Evolutionary conservation across 2,113 vertebrate species (phyloP), one percentile per base, ranked within the genome.

Genomic region (Scytalopus superciliaris): DNA sequence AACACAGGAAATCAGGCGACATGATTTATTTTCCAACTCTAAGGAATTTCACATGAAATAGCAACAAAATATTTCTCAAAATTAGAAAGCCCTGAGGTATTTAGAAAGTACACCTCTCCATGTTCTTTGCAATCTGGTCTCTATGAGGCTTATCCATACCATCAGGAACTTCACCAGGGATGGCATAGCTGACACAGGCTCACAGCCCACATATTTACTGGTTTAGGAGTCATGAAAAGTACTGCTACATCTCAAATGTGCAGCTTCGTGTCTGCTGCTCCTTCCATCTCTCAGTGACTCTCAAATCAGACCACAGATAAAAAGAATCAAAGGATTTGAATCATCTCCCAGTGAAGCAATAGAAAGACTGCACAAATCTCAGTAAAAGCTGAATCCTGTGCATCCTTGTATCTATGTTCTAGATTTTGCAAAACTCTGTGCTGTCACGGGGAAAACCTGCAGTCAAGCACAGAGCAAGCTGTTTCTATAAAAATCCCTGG

Each of bases 241-340:
- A 60, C 22, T 56, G 31, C 53, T 76, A 12, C 1, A 4, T 60
- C 81, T 80, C 28, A 72, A 82, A 31, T 9, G 40, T 14, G 62
- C 53, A 84, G 77, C 57, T 88, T 91, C 4, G 2, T 19, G 60
- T 81, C 69, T 87, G 24, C 45, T 66, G 62, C 78, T 90, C 33
- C 84, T 85, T 85, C 0, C 0, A 47, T 79, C 66, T 89, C 45
- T 66, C 64, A 79, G 56, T 78, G 73, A 66, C 68, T 88, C 53
- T 73, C 50, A 91, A 83, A 93, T 39, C 67, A 75, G n/a, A 82
- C 7, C 40, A 73, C 30, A 62, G 14, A 80, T 55, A 82, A 77
- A 87, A 87, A 37, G 9, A 92, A 90, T 13, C 59, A 73, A 95
- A 91, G 30, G 19, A 82, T 27, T 67, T 83, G 84, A 89, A 76